Evolutionary conservation across 2,888 invertebrate species (phyloP), one percentile per base, ranked within the genome.

Genomic region (Polydrusus tereticollis): DNA sequence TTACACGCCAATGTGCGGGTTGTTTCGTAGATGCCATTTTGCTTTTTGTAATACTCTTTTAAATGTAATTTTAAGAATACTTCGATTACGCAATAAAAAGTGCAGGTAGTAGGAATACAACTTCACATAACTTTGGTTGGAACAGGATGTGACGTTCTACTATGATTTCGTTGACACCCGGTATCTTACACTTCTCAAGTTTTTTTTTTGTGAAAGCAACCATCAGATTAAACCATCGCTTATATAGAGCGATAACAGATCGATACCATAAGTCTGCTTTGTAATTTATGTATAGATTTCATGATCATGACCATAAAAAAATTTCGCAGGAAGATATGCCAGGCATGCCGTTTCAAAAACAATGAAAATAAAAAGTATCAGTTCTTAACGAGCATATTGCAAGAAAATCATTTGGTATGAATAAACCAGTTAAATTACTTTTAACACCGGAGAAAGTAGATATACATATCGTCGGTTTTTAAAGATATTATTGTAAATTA

Each of bases 261-360:
- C 36, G 8, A 36, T 12, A 36, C n/a, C 36, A 4, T n/a, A 3
- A 36, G 36, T 4, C 1, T 36, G 36, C 12, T 36, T n/a, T 29
- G n/a, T n/a, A n/a, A n/a, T n/a, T n/a, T n/a, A n/a, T n/a, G n/a
- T n/a, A 38, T 14, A n/a, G n/a, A 14, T 38, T n/a, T 38, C 12
- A 38, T n/a, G 12, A 36, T 14, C 1, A 16, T 47, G 21, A 12
- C n/a, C 21, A 47, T 47, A 21, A 21, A 47, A 47, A 47, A 2
- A 21, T 8, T 16, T 20, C 23, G 23, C 23, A 21, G 47, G 21
- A 21, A 80, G 83, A 81, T 80, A 85, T 82, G 84, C 85, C 85
- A 78, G 84, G 83, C 85, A 85, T 85, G 74, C 83, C 85, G 81
- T 73, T 81, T 82, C 84, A 84, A 79, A 47, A 81, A 82, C 70